Percentiles rank a stretch among this genome's conserved stretches.
Evolutionary conservation across 2,113 vertebrate species (phyloP).

Genomic region (Pelmatolapia mariae): DNA sequence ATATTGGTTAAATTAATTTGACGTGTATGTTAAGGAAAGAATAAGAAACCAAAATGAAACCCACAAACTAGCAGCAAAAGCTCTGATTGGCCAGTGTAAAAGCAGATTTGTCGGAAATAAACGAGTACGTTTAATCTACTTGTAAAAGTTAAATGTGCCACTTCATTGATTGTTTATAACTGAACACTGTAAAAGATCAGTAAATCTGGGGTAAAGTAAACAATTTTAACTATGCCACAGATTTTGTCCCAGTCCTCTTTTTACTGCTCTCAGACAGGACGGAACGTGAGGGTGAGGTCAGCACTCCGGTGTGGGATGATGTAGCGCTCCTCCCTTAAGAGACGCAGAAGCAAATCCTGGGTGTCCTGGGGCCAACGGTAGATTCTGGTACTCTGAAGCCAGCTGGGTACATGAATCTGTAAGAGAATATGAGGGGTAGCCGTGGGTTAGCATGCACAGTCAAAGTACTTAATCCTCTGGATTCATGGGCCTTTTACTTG

Average conservation of each 20-base stretch:
- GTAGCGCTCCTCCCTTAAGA: slow-evolving; percentile 88
- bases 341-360: slow-evolving; percentile 84
- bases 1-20: not conserved
- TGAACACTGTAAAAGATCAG: not conserved
- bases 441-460: not conserved
- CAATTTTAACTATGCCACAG: not conserved
- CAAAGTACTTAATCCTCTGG: not conserved
- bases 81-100: not conserved
- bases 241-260: not conserved
- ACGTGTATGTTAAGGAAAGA: not conserved
- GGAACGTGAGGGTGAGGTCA: slow-evolving; percentile 83
- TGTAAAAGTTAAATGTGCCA: not conserved
- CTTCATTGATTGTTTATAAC: not conserved
- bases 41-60: not conserved
- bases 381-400: slow-evolving; percentile 90
- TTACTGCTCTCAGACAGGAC: slow-evolving; percentile 31
- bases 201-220: not conserved
- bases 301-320: slow-evolving; percentile 78
- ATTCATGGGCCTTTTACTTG: not conserved
- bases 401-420: slow-evolving; percentile 86
- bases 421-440: not conserved
- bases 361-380: slow-evolving; percentile 86
- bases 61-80: not conserved
- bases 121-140: not conserved
- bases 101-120: not conserved